These are phyloP conservation scores for Lysandra bellargus DNA, from an alignment of 2,888 invertebrate species.

Conservation along the genomic window DNA sequence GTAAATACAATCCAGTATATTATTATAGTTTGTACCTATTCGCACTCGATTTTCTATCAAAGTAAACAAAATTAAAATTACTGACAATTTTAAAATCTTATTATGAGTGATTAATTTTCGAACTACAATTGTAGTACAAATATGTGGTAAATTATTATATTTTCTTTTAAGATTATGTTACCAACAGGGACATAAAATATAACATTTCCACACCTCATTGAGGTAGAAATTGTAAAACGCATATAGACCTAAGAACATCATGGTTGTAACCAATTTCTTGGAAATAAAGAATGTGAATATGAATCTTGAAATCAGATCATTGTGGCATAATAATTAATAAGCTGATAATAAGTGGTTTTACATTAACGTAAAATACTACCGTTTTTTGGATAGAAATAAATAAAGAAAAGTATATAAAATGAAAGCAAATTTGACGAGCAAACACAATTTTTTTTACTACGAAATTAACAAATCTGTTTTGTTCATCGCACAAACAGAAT, in stretches of 20 bases:
- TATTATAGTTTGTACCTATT: too few species aligned
- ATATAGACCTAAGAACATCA: too few species aligned
- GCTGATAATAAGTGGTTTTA: not conserved
- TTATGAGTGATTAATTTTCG: not conserved
- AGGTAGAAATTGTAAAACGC: too few species aligned
- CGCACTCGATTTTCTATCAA: too few species aligned
- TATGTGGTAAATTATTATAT: too few species aligned
- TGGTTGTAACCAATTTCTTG: too few species aligned
- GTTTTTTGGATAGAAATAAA: not conserved
- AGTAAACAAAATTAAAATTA: not conserved
- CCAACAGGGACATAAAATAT: too few species aligned
- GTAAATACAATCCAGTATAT: too few species aligned
- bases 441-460: conserved; percentile 7
- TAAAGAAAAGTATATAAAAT: not conserved
- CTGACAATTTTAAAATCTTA: not conserved
- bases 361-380: not conserved
- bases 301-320: not conserved
- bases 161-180: too few species aligned
- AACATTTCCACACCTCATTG: too few species aligned
- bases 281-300: too few species aligned
- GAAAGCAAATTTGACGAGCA: conserved; percentile 13
- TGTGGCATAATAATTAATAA: not conserved
- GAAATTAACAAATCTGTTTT: conserved; percentile 28
- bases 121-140: not conserved
- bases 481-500: conserved; percentile 15